Percentiles rank a stretch among this genome's conserved stretches.
Conservation (phyloP, 2,797 vertebrate genomes). For the Trachurus trachurus region DNA sequence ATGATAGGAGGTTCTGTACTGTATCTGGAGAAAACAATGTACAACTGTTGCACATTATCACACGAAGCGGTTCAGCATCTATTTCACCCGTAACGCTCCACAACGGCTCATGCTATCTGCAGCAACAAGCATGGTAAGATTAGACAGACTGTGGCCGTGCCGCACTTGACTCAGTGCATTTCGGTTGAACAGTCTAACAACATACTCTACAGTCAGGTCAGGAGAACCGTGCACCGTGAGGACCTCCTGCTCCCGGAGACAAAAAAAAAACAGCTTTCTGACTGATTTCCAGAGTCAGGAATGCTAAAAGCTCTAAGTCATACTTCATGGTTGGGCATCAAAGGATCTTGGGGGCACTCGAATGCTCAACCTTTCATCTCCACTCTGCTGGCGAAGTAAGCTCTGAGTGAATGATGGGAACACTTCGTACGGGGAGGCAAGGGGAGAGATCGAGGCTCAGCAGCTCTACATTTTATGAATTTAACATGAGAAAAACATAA, state of each 20-base stretch:
- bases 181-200: constrained; percentile 62
- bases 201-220: constrained; percentile 42
- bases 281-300: constrained; percentile 69
- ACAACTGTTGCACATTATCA: constrained; percentile 72
- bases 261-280: constrained; percentile 21
- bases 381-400: constrained; percentile 73
- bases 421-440: constrained; percentile 49
- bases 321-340: constrained; percentile 77
- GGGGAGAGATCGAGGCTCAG: constrained; percentile 31
- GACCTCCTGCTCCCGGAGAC: constrained; percentile 49
- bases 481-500: constrained; percentile 33
- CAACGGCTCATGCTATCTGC: constrained; percentile 63
- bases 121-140: constrained; percentile 64
- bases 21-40: constrained; percentile 60
- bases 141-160: constrained; percentile 45
- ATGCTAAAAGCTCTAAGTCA: constrained; percentile 75
- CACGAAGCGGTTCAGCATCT: constrained; percentile 40
- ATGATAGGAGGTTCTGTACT: constrained; percentile 2
- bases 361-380: constrained; percentile 77
- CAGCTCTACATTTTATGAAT: constrained; percentile 37
- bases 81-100: constrained; percentile 36
- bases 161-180: constrained; percentile 53
- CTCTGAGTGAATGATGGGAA: constrained; percentile 71
- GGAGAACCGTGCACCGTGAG: constrained; percentile 46
- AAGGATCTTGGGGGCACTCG: constrained; percentile 63